Conservation (phyloP, 2,113 vertebrate species). For the Garra rufa region DNA sequence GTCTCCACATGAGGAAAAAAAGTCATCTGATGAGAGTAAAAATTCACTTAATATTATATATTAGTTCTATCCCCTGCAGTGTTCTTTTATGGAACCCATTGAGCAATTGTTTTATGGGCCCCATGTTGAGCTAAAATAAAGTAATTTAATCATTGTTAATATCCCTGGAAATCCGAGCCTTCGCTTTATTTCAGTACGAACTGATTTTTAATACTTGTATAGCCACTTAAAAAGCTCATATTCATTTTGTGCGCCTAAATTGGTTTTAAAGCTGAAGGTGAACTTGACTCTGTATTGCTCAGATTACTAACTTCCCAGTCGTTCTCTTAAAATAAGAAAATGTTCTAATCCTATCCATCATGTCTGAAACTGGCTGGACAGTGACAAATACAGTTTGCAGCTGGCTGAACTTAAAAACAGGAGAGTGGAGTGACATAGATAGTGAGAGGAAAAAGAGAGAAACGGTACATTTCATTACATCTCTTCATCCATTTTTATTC, state of each 20-base stretch:
- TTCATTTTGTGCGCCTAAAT: background rate
- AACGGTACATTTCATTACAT: conserved; percentile 71
- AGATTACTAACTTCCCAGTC: background rate
- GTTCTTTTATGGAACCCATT: conserved; percentile 12
- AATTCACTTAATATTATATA: background rate
- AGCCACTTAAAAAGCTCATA: background rate
- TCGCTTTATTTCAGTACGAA: background rate
- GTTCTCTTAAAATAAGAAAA: conserved; percentile 37
- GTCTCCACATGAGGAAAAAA: background rate
- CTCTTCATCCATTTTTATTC: conserved; percentile 62
- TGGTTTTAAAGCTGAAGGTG: conserved; percentile 36
- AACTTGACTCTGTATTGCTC: background rate
- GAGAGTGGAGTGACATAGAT: background rate
- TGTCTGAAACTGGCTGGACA: conserved; percentile 68
- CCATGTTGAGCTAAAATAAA: background rate
- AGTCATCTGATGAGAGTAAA: background rate
- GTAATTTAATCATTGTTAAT: conserved; percentile 29
- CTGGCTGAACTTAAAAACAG: conserved; percentile 49
- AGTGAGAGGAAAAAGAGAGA: conserved; percentile 54
- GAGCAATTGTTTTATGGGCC: conserved; percentile 13
- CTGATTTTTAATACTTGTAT: background rate
- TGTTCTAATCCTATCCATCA: conserved; percentile 69
- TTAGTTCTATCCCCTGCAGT: conserved; percentile 9
- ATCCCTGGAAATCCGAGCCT: conserved; percentile 3
- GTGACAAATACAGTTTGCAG: conserved; percentile 68